Base-by-base conservation (phyloP, 2,113 vertebrate genomes). In the Callionymus lyra region DNA sequence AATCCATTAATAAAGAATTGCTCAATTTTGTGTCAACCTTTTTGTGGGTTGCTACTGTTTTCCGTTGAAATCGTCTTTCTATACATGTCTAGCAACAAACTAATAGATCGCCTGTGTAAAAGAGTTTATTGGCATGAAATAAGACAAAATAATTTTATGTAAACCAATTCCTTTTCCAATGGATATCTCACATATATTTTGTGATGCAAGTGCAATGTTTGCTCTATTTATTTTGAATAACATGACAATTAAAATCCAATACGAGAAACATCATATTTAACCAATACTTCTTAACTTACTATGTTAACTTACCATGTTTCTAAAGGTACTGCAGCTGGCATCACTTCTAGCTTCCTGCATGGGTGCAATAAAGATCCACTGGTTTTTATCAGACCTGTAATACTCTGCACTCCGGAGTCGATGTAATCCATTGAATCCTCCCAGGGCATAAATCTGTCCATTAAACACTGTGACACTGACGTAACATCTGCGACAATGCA, bases 291-390 rank as follows among this genome's bases (percentile, higher is more conserved):
- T 11, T 34, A 11, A 14, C 15, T 15, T 15, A 12, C 41, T 16
- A 6, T 4, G 13, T 34, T 16, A 9, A 44, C 58, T 57, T 57
- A 93, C 91, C 86, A 85, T 92, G 16, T 59, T 79, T 0, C 84
- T 50, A 15, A 95, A 78, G 0, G 84, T 80, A 0, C 90, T 85
- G 3, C 90, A 56, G 10, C 59, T 66, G 16, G 71, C 68, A 0
- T 68, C 50, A 1, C 65, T 68, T 31, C 75, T 63, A 9, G 31
- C 16, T 10, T 49, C 47, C 0, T 56, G 17, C 71, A 75, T 78
- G 0, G 40, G 4, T 6, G 55, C 35, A 9, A 78, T 70, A 2
- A 45, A 16, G 13, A 1, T 61, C 75, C 75, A 75, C 34, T 72
- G 72, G 55, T 73, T 73, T 38, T 5, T 50, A 9, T 73, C 34